Evolutionary conservation across 2,797 vertebrate genomes (phyloP).

Genomic region (Nasua narica): DNA sequence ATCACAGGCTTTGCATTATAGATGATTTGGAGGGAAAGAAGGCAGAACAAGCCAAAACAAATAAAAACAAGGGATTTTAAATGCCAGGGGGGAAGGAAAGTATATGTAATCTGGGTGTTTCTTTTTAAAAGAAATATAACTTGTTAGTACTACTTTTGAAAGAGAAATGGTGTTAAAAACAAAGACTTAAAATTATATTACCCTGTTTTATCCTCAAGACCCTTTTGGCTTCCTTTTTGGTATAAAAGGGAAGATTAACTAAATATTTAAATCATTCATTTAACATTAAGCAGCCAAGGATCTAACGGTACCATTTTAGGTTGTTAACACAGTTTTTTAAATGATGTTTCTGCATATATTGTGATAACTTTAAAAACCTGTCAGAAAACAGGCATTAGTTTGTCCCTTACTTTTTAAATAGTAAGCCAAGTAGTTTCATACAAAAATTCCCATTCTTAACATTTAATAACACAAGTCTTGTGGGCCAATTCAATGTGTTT

Average conservation of each 20-base stretch:
- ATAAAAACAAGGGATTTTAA: constrained; percentile 3
- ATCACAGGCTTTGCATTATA: background rate
- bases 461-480: background rate
- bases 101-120: background rate
- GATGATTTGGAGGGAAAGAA: background rate
- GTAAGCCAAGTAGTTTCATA: background rate
- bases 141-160: background rate
- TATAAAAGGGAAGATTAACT: background rate
- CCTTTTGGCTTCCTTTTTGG: background rate
- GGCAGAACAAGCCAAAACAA: background rate
- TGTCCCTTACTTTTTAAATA: background rate
- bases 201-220: background rate
- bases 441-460: background rate
- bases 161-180: background rate
- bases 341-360: background rate
- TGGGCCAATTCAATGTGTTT: background rate
- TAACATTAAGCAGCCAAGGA: background rate
- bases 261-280: background rate
- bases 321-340: background rate
- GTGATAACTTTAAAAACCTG: background rate
- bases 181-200: background rate
- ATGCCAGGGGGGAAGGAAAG: background rate
- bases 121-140: background rate
- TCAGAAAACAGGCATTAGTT: background rate
- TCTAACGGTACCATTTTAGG: background rate